Conservation (phyloP, 2,888 invertebrate genomes). For the Trimorus sp. region DNA sequence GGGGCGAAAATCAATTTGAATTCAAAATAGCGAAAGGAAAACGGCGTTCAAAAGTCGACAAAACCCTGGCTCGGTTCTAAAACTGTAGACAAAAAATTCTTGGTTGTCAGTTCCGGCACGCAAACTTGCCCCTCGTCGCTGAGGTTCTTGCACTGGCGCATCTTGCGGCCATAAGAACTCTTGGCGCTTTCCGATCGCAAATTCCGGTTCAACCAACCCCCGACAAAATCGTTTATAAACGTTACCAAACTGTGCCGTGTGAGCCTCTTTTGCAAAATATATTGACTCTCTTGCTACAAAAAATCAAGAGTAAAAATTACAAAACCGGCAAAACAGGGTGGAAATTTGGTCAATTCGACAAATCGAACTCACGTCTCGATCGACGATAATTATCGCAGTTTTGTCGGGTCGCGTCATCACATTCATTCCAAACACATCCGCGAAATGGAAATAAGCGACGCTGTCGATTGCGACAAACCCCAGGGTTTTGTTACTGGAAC, state of each 20-base stretch:
- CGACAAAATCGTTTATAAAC: slow-evolving; percentile 82
- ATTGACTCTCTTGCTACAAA: slow-evolving; percentile 87
- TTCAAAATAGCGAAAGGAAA: too few relatives aligned
- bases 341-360: too few relatives aligned
- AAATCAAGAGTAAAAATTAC: slow-evolving; percentile 11
- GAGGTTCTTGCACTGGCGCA: slow-evolving; percentile 65
- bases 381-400: slow-evolving; percentile 87
- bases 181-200: slow-evolving; percentile 77
- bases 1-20: too few relatives aligned
- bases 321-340: too few relatives aligned
- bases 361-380: slow-evolving; percentile 84
- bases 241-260: slow-evolving; percentile 79
- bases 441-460: slow-evolving; percentile 87
- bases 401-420: slow-evolving; percentile 84
- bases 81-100: slow-evolving; percentile 85
- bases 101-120: slow-evolving; percentile 86
- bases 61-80: slow-evolving; percentile 84
- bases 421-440: slow-evolving; percentile 89
- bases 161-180: slow-evolving; percentile 63
- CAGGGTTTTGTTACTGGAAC: slow-evolving; percentile 84
- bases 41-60: slow-evolving; percentile 11
- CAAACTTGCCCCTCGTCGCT: slow-evolving; percentile 78
- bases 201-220: slow-evolving; percentile 80
- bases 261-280: slow-evolving; percentile 83
- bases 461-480: slow-evolving; percentile 89